Evolutionary conservation across 2,797 vertebrate genomes (phyloP).

Genomic region (Pseudochirops cupreus): DNA sequence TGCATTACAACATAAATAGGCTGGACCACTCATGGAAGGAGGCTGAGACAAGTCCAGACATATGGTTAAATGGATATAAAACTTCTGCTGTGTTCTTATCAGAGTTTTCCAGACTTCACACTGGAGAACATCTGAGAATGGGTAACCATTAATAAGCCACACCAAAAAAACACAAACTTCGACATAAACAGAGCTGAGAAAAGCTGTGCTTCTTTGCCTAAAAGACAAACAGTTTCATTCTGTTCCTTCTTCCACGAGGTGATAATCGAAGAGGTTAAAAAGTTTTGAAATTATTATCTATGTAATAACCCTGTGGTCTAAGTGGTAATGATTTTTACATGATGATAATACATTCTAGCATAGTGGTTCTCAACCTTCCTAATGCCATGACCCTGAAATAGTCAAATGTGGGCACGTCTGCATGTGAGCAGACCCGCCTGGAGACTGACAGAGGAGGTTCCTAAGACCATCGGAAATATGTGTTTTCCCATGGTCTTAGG

Average conservation of each 20-base stretch:
- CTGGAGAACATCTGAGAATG: not conserved
- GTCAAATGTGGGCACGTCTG: too few relatives aligned
- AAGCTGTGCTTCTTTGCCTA: slow-evolving; percentile 7
- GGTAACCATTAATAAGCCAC: not conserved
- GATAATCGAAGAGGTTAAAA: not conserved
- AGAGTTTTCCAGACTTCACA: not conserved
- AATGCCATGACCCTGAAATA: too few relatives aligned
- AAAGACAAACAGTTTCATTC: not conserved
- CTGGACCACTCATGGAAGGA: not conserved
- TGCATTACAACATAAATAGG: not conserved
- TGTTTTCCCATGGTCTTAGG: too few relatives aligned
- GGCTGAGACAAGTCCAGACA: slow-evolving; percentile 39
- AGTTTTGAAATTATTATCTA: not conserved
- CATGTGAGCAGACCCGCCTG: too few relatives aligned
- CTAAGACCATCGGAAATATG: too few relatives aligned
- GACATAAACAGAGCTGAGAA: slow-evolving; percentile 36
- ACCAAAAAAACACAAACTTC: not conserved
- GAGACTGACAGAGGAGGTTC: too few relatives aligned
- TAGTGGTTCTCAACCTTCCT: too few relatives aligned
- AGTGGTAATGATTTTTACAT: not conserved
- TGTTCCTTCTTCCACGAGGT: slow-evolving; percentile 43
- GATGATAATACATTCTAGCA: not conserved
- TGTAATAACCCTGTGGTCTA: not conserved
- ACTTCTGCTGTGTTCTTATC: not conserved
- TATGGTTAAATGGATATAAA: slow-evolving; percentile 17